A percentile compares a stretch with the other conserved stretches of the same genome.
phyloP scores from a whole-genome alignment of 2,797 vertebrate species.

The Neoniphon sammara region DNA sequence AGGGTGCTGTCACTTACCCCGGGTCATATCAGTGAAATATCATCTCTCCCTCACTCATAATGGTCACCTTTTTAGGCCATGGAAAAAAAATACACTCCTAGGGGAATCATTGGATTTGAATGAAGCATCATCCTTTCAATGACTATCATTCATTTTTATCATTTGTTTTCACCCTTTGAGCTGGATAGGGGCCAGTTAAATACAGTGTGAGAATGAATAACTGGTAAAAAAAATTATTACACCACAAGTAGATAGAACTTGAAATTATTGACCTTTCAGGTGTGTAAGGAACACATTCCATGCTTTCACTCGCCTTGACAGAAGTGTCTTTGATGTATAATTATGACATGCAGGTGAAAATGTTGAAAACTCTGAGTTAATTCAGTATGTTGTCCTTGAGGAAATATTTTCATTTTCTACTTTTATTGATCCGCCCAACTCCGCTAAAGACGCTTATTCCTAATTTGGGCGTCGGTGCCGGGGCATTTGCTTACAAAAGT shows the following conservation, averaged over 20 bases:
- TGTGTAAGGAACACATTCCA: conserved; percentile 2
- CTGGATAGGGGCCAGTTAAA: conserved; percentile 8
- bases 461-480: too few species aligned
- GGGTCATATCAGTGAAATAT: conserved; percentile 60
- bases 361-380: neutral
- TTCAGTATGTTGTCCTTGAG: neutral
- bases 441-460: too few species aligned
- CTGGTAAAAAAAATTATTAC: conserved; percentile 19
- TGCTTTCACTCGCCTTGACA: neutral
- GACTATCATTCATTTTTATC: conserved; percentile 45
- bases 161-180: conserved; percentile 34
- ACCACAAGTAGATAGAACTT: conserved; percentile 3
- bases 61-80: conserved; percentile 29
- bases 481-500: neutral
- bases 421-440: too few species aligned
- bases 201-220: conserved; percentile 31
- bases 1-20: conserved; percentile 59
- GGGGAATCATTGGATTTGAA: conserved; percentile 42
- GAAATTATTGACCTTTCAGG: conserved; percentile 17
- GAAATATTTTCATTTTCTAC: neutral
- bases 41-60: conserved; percentile 18
- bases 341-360: conserved; percentile 11
- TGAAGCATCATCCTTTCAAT: conserved; percentile 31
- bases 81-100: conserved; percentile 11
- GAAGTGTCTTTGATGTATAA: conserved; percentile 3